Base-by-base conservation (phyloP, 2,113 vertebrate genomes). In the Campylorhamphus procurvoides region DNA sequence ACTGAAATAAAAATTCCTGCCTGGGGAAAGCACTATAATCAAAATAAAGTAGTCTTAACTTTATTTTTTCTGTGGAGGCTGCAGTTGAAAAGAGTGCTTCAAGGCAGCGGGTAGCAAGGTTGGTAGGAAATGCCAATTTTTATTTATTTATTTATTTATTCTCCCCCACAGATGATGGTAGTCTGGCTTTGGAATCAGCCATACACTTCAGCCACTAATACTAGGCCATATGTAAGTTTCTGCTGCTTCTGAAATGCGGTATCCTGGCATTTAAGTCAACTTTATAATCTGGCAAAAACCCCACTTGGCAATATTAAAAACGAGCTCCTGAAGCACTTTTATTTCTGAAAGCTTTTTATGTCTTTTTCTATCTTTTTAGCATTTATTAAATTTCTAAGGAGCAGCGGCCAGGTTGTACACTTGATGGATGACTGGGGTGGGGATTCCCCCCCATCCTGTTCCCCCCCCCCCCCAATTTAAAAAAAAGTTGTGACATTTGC, bases 1-100 rank as follows among this genome's bases (percentile, higher is more conserved):
- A 96, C 64, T 31, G 97, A 97, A 98, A 98, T 98, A 98, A 98
- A 98, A 98, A 97, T 95, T 86, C 85, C 97, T 97, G 98, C 98
- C 98, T 52, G 94, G 50, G 97, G 98, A 98, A 97, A 98, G 93
- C 89, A 89, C 82, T 97, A 27, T 96, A 95, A 97, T 98, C 90
- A 97, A 94, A 98, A 90, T 94, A 96, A 97, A 97, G 95, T 89
- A 95, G 93, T 96, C 95, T 95, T 90, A 73, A 90, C 85, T 96
- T 96, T 80, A n/a, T 92, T 94, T 85, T 53, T 58, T 49, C 82
- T 58, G 84, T 73, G 42, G 89, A 84, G 69, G 87, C 94, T 49
- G 8, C 87, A 93, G 89, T 94, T 63, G 20, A 91, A 88, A 94
- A 91, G 59, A 72, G 64, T 0, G 23, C 97, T 96, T 68, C 78